Conservation (phyloP, 2,888 invertebrate genomes). For the Tholera decimalis region DNA sequence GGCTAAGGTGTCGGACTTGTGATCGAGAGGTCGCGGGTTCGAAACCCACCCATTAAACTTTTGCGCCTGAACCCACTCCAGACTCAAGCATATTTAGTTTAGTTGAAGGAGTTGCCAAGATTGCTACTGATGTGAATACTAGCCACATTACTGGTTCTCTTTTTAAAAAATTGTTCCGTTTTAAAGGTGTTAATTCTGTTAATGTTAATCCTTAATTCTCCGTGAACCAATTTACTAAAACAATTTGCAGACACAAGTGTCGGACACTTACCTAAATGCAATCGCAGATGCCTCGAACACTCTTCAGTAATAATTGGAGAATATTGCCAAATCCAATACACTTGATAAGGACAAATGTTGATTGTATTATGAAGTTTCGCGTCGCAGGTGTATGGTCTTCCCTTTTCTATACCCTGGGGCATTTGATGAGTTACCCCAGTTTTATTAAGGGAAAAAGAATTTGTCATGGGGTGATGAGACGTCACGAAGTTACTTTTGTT, state of each 20-base stretch:
- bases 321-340: constrained; percentile 51
- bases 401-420: constrained; percentile 32
- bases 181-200: rapidly evolving
- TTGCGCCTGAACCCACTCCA: too few species aligned
- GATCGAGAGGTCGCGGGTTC: too few species aligned
- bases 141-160: too few species aligned
- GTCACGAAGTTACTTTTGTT: background rate
- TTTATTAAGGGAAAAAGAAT: constrained; percentile 16
- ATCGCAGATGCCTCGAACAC: background rate
- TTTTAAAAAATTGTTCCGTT: too few species aligned
- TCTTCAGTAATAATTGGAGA: constrained; percentile 46
- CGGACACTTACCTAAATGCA: background rate
- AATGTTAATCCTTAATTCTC: background rate
- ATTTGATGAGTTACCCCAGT: constrained; percentile 1
- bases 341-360: constrained; percentile 27
- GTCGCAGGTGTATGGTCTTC: constrained; percentile 32
- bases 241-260: background rate
- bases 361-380: constrained; percentile 44
- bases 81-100: too few species aligned
- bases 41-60: too few species aligned
- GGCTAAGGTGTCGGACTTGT: too few species aligned
- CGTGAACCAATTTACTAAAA: background rate
- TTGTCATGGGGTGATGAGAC: constrained; percentile 1
- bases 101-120: too few species aligned
- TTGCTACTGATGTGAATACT: too few species aligned